phyloP scores from a whole-genome alignment of 92 coral and sea anemone species.

The Actinostola sp. region DNA sequence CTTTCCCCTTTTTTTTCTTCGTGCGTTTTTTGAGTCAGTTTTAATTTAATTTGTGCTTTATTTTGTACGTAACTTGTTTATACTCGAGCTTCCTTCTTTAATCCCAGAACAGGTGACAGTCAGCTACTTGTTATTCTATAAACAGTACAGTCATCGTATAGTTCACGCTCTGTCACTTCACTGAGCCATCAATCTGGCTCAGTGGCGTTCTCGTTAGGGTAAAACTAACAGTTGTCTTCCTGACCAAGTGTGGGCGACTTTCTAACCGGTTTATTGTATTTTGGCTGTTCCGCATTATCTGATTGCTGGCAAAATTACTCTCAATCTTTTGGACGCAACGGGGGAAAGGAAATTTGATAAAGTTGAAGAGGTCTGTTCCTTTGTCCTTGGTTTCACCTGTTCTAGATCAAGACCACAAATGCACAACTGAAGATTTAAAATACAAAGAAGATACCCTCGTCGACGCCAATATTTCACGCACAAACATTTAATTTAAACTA shows the following conservation, averaged over 20 bases:
- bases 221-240: too few relatives aligned
- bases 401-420: background rate
- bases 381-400: constrained; percentile 3
- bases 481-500: background rate
- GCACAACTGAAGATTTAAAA: constrained; percentile 1
- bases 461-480: background rate
- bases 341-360: background rate
- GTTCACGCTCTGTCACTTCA: too few relatives aligned
- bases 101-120: too few relatives aligned
- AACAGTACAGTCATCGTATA: too few relatives aligned
- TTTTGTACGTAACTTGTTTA: too few relatives aligned
- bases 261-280: constrained; percentile 1
- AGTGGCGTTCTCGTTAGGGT: too few relatives aligned
- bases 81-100: too few relatives aligned
- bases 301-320: background rate
- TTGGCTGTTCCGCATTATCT: background rate
- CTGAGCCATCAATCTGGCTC: too few relatives aligned
- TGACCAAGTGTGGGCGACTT: background rate
- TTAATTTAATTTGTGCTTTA: too few relatives aligned
- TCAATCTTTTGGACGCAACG: background rate
- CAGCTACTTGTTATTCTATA: too few relatives aligned
- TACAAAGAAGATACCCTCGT: background rate
- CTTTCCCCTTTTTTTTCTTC: too few relatives aligned
- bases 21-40: too few relatives aligned
- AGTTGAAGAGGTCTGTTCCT: background rate